phyloP scores from a whole-genome alignment of 2,113 vertebrate genomes.

The Myotis davidii region DNA sequence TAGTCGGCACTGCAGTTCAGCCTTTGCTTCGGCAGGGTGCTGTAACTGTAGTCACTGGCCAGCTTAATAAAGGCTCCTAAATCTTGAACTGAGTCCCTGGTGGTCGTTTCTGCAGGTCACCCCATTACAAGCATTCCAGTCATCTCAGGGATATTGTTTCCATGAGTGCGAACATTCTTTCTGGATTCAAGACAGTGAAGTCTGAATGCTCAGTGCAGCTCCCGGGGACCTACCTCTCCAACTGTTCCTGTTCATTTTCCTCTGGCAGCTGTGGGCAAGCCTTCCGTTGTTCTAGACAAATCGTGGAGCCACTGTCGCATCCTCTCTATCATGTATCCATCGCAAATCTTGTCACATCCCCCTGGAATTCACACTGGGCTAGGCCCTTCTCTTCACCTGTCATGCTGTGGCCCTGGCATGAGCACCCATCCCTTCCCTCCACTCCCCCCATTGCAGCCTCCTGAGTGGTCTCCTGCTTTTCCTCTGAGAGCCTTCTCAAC shows the following conservation, averaged over 20 bases:
- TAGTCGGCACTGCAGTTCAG: too few relatives aligned
- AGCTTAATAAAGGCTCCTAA: too few relatives aligned
- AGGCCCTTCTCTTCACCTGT: neutral
- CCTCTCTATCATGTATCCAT: fast-evolving
- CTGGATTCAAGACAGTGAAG: neutral
- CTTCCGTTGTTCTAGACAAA: too few relatives aligned
- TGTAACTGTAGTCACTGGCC: too few relatives aligned
- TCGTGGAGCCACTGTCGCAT: neutral
- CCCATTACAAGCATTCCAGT: neutral
- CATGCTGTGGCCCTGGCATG: too few relatives aligned
- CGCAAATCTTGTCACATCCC: fast-evolving
- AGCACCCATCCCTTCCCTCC: fast-evolving
- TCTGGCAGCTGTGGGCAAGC: neutral
- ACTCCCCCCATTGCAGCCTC: neutral
- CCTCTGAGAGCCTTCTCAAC: neutral
- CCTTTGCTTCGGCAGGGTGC: too few relatives aligned
- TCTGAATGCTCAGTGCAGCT: fast-evolving
- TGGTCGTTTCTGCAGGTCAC: too few relatives aligned
- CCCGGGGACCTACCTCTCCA: fast-evolving
- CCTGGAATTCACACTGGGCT: neutral
- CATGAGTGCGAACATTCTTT: neutral
- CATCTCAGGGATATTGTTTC: fast-evolving
- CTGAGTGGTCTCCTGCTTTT: fast-evolving
- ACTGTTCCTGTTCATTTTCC: fast-evolving
- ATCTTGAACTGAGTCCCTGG: too few relatives aligned